Evolutionary conservation across 2,113 vertebrate genomes (phyloP), one percentile per base, ranked within the genome.

Genomic region (Urocynchramus pylzowi): DNA sequence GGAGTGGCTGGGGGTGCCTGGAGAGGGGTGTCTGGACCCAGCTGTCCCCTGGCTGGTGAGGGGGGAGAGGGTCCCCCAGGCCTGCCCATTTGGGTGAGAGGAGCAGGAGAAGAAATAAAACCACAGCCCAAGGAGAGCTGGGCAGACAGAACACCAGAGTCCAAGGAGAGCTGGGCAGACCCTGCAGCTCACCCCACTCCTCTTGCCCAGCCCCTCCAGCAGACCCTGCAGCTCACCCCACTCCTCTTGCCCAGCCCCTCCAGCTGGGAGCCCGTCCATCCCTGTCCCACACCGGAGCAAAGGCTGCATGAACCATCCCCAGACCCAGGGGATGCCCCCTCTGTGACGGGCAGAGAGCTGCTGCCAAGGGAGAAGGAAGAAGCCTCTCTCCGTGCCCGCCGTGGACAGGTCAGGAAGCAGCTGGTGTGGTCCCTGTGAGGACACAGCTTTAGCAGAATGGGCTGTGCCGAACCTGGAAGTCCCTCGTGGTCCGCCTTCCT

Each of bases 281-380:
- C 50, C 44, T 64, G 44, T n/a, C 84, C 84, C 35, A 11, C 2
- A 8, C 4, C 1, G 11, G 12, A 7, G 27, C 44, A 53, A 28
- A 64, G 54, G 39, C 69, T 7, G 2, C 8, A 10, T 0, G 1
- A 26, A 10, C 16, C 0, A 0, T 35, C 33, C 79, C 68, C 68
- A 60, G n/a, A 9, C 5, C 19, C 0, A 1, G n/a, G 73, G 57
- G 42, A 54, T 49, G 10, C 28, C 49, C 74, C 30, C 56, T 64
- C 53, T 28, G 42, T 2, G 6, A 11, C 1, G 27, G 37, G 23
- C 57, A 57, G 44, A 28, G 75, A 52, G 45, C 57, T 71, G 64
- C 26, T 2, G 8, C 37, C 21, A 27, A 50, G n/a, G 7, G 39
- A n/a, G 31, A 6, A 22, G 44, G 49, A 47, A 12, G 26, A 27